These are phyloP conservation scores for Phytoseiulus persimilis DNA, from an alignment of 2,888 invertebrate genomes.

Conservation along the genomic window DNA sequence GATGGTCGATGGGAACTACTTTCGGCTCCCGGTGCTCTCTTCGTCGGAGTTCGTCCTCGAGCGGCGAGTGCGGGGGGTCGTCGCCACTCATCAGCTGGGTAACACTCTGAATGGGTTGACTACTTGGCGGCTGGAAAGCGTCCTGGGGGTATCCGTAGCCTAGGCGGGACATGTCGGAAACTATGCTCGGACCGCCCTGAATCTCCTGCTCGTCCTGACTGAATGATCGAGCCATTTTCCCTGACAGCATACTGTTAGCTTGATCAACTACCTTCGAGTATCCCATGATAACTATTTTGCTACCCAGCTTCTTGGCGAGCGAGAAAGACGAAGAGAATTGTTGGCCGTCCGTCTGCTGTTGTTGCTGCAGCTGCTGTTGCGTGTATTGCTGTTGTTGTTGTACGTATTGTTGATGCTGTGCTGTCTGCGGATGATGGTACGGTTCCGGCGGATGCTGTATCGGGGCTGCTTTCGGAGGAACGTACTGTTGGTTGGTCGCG, in stretches of 20 bases:
- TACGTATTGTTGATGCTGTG: conserved; percentile 48
- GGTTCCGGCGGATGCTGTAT: conserved; percentile 38
- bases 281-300: conserved; percentile 45
- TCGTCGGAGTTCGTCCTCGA: neutral
- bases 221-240: conserved; percentile 36
- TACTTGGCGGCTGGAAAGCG: conserved; percentile 35
- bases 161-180: neutral
- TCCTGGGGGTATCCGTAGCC: conserved; percentile 12
- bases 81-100: conserved; percentile 33
- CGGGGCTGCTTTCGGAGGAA: conserved; percentile 39
- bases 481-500: conserved; percentile 40
- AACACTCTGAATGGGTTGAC: conserved; percentile 35
- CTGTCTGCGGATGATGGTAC: conserved; percentile 47
- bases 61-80: neutral
- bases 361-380: conserved; percentile 47
- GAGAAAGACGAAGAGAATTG: conserved; percentile 54
- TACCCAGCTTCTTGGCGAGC: conserved; percentile 58
- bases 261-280: conserved; percentile 40
- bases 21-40: conserved; percentile 24
- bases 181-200: conserved; percentile 25
- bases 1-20: conserved; percentile 28
- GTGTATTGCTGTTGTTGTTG: conserved; percentile 39
- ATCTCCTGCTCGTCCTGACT: conserved; percentile 22
- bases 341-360: conserved; percentile 58
- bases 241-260: conserved; percentile 42